These are phyloP conservation scores for Siderastrea siderea DNA, from an alignment of 92 coral and sea anemone genomes.

Conservation along the genomic window DNA sequence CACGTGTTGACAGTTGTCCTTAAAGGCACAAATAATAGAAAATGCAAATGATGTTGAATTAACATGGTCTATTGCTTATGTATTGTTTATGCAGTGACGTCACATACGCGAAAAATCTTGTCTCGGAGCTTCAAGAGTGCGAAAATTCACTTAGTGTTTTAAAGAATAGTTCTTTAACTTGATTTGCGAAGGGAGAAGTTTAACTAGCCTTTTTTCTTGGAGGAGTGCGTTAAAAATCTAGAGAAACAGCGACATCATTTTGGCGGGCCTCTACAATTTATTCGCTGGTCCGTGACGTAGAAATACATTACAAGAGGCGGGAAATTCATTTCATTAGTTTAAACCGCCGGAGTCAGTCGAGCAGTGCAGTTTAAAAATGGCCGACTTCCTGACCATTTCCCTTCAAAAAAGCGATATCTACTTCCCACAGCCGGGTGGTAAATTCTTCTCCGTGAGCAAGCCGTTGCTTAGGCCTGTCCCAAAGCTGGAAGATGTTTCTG, in stretches of 20 bases:
- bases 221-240: background rate
- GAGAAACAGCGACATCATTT: background rate
- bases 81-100: slow-evolving; percentile 18
- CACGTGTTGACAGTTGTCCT: slow-evolving; percentile 44
- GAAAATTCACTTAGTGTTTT: background rate
- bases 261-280: slow-evolving; percentile 60
- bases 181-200: background rate
- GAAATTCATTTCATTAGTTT: slow-evolving; percentile 77
- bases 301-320: slow-evolving; percentile 86
- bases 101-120: slow-evolving; percentile 32
- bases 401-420: slow-evolving; percentile 88
- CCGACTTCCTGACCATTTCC: slow-evolving; percentile 92
- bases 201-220: background rate
- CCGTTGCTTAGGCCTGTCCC: slow-evolving; percentile 81
- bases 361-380: slow-evolving; percentile 92
- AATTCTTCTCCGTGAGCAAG: slow-evolving; percentile 77
- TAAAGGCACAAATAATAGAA: background rate
- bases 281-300: slow-evolving; percentile 28
- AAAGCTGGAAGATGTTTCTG: slow-evolving; percentile 62
- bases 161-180: background rate
- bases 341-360: slow-evolving; percentile 30
- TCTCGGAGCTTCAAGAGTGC: background rate
- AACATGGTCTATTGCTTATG: background rate
- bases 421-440: slow-evolving; percentile 88
- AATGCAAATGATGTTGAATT: slow-evolving; percentile 11